These are phyloP conservation scores for Ormyrus pomaceus DNA, from an alignment of 2,888 invertebrate species.

Conservation along the genomic window DNA sequence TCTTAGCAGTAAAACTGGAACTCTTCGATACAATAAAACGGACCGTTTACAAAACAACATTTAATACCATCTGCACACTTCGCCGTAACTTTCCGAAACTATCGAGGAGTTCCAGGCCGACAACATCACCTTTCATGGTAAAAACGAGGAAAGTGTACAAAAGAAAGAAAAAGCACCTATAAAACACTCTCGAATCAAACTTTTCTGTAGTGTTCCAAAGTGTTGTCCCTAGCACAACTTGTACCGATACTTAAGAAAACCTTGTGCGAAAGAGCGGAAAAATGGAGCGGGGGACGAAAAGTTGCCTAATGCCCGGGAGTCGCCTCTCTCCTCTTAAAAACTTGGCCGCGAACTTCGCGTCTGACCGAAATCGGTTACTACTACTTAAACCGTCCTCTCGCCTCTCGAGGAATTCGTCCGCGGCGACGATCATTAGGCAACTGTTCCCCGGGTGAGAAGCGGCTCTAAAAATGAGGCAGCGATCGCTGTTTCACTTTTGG, in stretches of 20 bases:
- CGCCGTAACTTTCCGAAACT: not conserved
- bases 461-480: too few species aligned
- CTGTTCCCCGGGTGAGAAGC: not conserved
- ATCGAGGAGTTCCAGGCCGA: conserved; percentile 20
- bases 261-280: conserved; percentile 9
- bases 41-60: too few species aligned
- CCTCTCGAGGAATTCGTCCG: too few species aligned
- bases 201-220: conserved; percentile 36
- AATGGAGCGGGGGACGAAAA: not conserved
- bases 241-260: conserved; percentile 31
- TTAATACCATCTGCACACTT: too few species aligned
- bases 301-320: conserved; percentile 1
- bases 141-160: conserved; percentile 23
- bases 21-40: too few species aligned
- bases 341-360: too few species aligned
- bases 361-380: too few species aligned
- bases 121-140: conserved; percentile 15
- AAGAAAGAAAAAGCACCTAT: conserved; percentile 24
- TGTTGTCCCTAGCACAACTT: conserved; percentile 28
- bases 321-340: too few species aligned
- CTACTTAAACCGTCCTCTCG: too few species aligned
- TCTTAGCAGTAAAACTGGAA: too few species aligned
- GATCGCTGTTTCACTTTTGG: too few species aligned
- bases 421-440: conserved; percentile 12
- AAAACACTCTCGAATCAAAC: conserved; percentile 34